phyloP scores from a whole-genome alignment of 2,888 invertebrate species.

The Drosophila mercatorum region DNA sequence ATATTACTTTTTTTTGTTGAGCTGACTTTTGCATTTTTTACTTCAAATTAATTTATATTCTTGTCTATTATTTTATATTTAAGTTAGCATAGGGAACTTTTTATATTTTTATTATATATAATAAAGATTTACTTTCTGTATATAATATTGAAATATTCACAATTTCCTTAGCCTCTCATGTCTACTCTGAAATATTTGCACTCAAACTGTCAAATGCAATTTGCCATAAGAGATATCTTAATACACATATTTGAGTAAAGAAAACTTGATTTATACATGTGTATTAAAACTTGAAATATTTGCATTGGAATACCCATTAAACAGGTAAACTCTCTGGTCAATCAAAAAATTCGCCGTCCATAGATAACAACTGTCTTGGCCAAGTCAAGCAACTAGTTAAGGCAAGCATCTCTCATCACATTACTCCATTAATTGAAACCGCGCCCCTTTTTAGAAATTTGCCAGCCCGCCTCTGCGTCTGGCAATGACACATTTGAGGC shows the following conservation, averaged over 20 bases:
- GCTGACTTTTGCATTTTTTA: no score
- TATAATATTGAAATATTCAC: background rate
- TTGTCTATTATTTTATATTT: no score
- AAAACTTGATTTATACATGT: background rate
- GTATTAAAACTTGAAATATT: background rate
- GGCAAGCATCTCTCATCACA: background rate
- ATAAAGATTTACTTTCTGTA: background rate
- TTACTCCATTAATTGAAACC: background rate
- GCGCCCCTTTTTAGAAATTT: conserved; percentile 3
- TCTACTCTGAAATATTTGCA: background rate
- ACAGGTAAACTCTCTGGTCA: background rate
- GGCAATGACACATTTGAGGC: conserved; percentile 25
- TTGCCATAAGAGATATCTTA: background rate
- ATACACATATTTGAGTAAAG: background rate
- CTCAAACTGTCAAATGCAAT: conserved; percentile 1
- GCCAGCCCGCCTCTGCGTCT: background rate
- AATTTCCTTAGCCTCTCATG: background rate
- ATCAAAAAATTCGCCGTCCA: background rate
- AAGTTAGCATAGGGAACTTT: no score
- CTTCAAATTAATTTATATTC: no score
- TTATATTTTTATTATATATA: no score
- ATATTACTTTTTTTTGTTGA: no score
- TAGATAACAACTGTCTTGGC: background rate
- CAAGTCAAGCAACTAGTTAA: background rate
- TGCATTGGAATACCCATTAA: background rate